Percentiles rank a stretch among this genome's conserved stretches.
Conservation (phyloP, 2,797 vertebrate genomes). For the Paramormyrops hopkinsi region DNA sequence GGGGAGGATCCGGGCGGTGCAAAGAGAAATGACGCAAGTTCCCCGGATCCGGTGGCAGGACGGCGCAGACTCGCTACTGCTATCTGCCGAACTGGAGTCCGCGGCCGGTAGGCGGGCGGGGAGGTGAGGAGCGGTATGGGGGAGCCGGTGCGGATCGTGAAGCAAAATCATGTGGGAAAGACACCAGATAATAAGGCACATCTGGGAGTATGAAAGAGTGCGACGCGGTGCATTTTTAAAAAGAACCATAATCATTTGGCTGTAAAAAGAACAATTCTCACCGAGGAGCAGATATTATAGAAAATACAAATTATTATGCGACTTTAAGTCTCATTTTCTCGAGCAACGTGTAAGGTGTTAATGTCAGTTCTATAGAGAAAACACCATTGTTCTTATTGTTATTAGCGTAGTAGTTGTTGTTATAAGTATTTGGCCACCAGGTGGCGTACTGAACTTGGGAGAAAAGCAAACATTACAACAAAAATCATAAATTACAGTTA, state of each 20-base stretch:
- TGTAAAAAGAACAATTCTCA: not conserved
- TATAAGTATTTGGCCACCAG: not conserved
- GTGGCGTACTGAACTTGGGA: not conserved
- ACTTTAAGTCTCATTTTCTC: not conserved
- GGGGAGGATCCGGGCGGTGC: slow-evolving; percentile 12
- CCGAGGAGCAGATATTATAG: not conserved
- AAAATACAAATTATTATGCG: not conserved
- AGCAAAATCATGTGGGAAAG: not conserved
- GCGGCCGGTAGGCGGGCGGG: not conserved
- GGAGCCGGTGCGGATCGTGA: not conserved
- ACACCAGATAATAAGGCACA: not conserved
- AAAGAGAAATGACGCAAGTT: slow-evolving; percentile 22
- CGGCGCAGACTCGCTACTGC: not conserved
- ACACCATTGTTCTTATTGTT: not conserved
- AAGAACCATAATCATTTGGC: not conserved
- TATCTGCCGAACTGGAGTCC: not conserved
- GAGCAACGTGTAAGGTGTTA: not conserved
- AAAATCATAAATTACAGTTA: not conserved
- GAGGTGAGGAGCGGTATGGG: not conserved
- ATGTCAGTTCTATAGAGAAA: not conserved
- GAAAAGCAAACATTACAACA: not conserved
- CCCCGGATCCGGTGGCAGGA: not conserved
- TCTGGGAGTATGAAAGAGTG: not conserved
- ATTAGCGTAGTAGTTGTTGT: not conserved
- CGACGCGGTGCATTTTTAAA: not conserved